Evolutionary conservation across 2,888 invertebrate genomes (phyloP), one percentile per base, ranked within the genome.

Genomic region (Lasioglossum figueresi): DNA sequence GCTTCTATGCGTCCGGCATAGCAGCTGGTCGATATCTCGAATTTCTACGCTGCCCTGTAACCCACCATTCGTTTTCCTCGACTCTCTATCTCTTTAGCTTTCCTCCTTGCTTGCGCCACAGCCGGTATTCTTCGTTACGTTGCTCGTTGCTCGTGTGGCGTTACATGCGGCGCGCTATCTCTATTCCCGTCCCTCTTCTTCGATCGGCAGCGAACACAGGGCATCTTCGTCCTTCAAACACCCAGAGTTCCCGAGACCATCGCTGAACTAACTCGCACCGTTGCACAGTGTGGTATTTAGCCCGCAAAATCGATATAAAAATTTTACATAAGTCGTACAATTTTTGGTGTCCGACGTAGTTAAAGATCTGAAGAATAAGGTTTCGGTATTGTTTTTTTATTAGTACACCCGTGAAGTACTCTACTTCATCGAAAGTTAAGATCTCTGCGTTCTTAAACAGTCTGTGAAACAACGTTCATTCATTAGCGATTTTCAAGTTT

Each of bases 11-110:
- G 68, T 66, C 52, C 37, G 27, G 68, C 63, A 52, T 45, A 72
- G 66, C 79, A 31, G 31, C 34, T 66, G 83, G 37, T 88, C 85
- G 85, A 88, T 88, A 88, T 88, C 78, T 78, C 72, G 56, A 37
- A 83, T 83, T 63, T 79, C 63, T 66, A 43, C 59, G 48, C 63
- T 59, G 37, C 34, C 31, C 40, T 19, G 23, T 8, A 10, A 12
- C 4, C 59, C 27, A 59, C 3, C 59, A 70, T 59, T 19, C 31
- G 16, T 19, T 19, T 34, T 34, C 19, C 19, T 16, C 16, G 5
- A 23, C 23, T 23, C 48, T 52, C 48, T 52, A 23, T 52, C 48
- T 27, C 31, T 31, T 34, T n/a, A n/a, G n/a, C 56, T 56, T 34
- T 45, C 16, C 27, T 4, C 16, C 63, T 63, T 27, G 12, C 31